Percentiles rank a stretch among this genome's conserved stretches.
phyloP scores from a whole-genome alignment of 2,797 vertebrate genomes.

The Amphiprion clarkii region DNA sequence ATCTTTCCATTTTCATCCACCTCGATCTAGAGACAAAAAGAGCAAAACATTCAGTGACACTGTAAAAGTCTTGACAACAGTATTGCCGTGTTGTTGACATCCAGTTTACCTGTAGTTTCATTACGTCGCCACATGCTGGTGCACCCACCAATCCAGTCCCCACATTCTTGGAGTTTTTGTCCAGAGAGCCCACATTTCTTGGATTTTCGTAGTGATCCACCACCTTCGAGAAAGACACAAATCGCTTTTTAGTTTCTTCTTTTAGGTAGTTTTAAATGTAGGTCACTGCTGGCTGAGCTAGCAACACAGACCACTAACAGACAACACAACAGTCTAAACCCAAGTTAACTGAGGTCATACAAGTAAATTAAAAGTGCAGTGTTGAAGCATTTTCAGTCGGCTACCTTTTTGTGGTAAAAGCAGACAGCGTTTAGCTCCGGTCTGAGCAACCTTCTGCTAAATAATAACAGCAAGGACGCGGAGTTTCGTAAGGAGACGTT shows the following conservation, averaged over 20 bases:
- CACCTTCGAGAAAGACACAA: constrained; percentile 83
- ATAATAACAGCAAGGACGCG: constrained; percentile 62
- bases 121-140: constrained; percentile 96
- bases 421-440: constrained; percentile 53
- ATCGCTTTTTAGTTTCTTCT: background rate
- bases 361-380: accelerated
- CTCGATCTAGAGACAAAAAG: constrained; percentile 82
- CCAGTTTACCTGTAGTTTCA: constrained; percentile 93
- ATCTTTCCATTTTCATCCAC: constrained; percentile 91
- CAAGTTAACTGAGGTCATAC: background rate
- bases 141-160: constrained; percentile 97
- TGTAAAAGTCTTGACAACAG: background rate
- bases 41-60: background rate
- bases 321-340: background rate
- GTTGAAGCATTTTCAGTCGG: background rate
- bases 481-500: constrained; percentile 46
- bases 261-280: background rate
- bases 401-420: constrained; percentile 84
- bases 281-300: background rate
- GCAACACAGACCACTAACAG: too few species aligned
- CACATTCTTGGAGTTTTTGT: constrained; percentile 93
- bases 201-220: constrained; percentile 99
- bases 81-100: background rate
- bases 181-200: constrained; percentile 94
- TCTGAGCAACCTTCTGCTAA: constrained; percentile 49